These are phyloP conservation scores for Macrotus californicus DNA, from an alignment of 2,113 vertebrate species.

Conservation along the genomic window DNA sequence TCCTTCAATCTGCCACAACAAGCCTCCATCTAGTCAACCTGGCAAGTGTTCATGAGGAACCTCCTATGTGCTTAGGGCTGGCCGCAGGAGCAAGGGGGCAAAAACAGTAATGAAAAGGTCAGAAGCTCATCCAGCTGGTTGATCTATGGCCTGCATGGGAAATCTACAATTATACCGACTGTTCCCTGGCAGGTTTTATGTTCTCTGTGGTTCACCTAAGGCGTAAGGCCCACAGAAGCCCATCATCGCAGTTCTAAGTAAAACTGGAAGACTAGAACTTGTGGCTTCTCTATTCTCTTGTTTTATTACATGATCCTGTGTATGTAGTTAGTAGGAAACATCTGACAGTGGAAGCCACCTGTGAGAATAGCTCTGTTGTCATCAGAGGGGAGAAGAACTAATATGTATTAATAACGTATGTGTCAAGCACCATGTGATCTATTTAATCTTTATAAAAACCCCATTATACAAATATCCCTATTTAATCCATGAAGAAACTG, in stretches of 20 bases:
- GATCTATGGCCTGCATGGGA: background rate
- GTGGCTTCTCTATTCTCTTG: background rate
- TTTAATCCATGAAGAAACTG: background rate
- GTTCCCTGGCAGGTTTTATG: too few relatives aligned
- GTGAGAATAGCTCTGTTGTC: background rate
- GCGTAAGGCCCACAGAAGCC: too few relatives aligned
- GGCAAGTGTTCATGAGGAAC: too few relatives aligned
- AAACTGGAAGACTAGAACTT: background rate
- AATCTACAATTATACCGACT: background rate
- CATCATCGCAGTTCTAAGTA: background rate
- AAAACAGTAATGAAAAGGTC: background rate
- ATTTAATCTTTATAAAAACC: background rate
- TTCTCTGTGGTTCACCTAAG: background rate
- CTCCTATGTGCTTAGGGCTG: background rate
- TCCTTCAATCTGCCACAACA: background rate
- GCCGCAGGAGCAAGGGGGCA: background rate
- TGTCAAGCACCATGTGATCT: background rate
- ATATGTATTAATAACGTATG: background rate
- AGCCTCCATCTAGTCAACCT: too few relatives aligned
- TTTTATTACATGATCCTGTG: background rate
- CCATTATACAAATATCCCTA: background rate
- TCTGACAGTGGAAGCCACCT: background rate
- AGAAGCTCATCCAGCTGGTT: background rate
- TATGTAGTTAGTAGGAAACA: background rate
- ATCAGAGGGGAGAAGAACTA: background rate